phyloP scores from a whole-genome alignment of 2,797 vertebrate species.

The Brachymystax lenok region DNA sequence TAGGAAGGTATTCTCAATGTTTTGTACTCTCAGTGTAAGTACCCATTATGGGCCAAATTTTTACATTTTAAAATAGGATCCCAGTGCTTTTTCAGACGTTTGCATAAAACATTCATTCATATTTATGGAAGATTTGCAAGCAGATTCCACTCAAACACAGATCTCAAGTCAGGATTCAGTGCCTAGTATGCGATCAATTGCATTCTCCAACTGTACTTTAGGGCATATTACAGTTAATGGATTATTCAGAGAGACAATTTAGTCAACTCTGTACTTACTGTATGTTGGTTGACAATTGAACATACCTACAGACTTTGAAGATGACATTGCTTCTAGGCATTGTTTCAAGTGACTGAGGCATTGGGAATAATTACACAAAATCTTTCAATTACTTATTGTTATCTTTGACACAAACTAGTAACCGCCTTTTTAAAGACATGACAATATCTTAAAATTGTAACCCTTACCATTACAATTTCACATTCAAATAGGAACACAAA shows the following conservation, averaged over 20 bases:
- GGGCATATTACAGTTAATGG: not conserved
- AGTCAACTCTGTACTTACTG: not conserved
- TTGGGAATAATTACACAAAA: not conserved
- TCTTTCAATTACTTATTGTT: not conserved
- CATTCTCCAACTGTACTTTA: not conserved
- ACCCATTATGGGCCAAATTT: conserved; percentile 64
- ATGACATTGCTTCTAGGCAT: not conserved
- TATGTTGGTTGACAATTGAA: not conserved
- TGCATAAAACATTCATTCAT: not conserved
- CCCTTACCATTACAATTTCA: conserved; percentile 13
- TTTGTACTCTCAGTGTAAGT: no score
- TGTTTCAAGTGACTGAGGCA: not conserved
- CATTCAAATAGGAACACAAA: conserved; percentile 30
- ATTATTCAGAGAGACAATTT: not conserved
- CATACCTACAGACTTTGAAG: not conserved
- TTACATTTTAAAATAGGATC: conserved; percentile 5
- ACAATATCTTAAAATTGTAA: conserved; percentile 3
- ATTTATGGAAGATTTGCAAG: not conserved
- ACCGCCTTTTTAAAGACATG: conserved; percentile 40
- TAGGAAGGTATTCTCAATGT: no score
- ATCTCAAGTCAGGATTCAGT: not conserved
- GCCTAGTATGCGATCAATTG: not conserved
- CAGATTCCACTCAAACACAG: not conserved
- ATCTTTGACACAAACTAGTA: not conserved
- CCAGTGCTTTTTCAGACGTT: not conserved